Conservation (phyloP, 64 coral and sea anemone genomes). For the Montipora efflorescens region DNA sequence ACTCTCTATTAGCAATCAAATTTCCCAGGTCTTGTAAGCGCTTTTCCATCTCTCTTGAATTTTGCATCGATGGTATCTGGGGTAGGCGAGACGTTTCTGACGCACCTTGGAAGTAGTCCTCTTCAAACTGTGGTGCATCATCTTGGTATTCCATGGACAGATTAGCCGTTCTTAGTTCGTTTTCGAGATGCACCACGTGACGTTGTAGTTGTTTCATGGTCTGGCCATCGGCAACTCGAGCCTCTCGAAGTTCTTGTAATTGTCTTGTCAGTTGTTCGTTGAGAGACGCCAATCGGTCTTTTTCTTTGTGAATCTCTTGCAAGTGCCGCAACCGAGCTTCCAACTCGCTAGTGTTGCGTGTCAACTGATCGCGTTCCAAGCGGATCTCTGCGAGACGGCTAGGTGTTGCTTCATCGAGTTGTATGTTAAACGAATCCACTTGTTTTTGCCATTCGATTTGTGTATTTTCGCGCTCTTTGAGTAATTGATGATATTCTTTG, state of each 20-base stretch:
- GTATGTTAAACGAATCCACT: not conserved
- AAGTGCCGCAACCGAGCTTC: not conserved
- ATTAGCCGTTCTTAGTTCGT: not conserved
- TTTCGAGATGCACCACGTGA: not conserved
- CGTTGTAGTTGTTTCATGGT: not conserved
- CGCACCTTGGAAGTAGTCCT: no score
- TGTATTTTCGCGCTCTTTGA: not conserved
- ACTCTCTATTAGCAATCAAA: not conserved
- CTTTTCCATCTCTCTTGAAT: no score
- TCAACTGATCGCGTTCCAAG: not conserved
- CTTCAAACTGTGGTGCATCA: no score
- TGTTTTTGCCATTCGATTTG: not conserved
- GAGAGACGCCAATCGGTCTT: not conserved
- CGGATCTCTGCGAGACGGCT: not conserved
- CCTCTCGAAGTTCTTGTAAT: not conserved
- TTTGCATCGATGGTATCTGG: not conserved
- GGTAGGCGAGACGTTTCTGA: no score
- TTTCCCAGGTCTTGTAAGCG: not conserved
- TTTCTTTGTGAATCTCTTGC: not conserved
- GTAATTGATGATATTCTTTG: no score
- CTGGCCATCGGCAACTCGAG: not conserved
- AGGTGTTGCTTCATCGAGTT: not conserved
- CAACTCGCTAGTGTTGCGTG: not conserved
- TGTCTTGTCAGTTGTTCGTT: not conserved
- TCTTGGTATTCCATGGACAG: no score